Evolutionary conservation across 1,140 invertebrate genomes (phyloP).

Genomic region (Tyrophagus putrescentiae): DNA sequence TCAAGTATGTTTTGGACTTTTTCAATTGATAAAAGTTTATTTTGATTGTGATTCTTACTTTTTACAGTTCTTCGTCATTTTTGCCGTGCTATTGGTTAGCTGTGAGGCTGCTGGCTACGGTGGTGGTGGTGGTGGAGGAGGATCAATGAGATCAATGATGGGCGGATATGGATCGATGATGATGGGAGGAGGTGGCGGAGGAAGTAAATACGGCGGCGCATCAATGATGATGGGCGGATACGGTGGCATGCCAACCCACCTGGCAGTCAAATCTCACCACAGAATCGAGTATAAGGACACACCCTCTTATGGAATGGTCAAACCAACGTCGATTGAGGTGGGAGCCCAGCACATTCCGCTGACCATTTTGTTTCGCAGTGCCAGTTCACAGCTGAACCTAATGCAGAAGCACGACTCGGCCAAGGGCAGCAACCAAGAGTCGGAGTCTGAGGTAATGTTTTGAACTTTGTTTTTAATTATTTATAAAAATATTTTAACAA

Average conservation of each 20-base stretch:
- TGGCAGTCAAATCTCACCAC: neutral
- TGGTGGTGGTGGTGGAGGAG: too few species aligned
- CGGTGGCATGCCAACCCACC: neutral
- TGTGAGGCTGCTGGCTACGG: too few species aligned
- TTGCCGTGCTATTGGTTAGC: too few species aligned
- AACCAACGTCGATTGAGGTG: slow-evolving; percentile 18
- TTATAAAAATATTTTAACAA: too few species aligned
- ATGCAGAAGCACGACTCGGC: slow-evolving; percentile 7
- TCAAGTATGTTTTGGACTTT: too few species aligned
- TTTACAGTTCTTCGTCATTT: too few species aligned
- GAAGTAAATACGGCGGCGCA: neutral
- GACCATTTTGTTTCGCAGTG: slow-evolving; percentile 18
- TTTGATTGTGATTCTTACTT: too few species aligned
- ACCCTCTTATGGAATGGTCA: slow-evolving; percentile 10
- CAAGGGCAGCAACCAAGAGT: slow-evolving; percentile 1
- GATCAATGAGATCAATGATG: too few species aligned
- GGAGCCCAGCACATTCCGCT: slow-evolving; percentile 9
- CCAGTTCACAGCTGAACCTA: slow-evolving; percentile 12
- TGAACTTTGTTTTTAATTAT: too few species aligned
- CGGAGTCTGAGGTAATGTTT: slow-evolving; percentile 9
- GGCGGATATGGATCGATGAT: too few species aligned
- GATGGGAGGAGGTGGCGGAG: neutral
- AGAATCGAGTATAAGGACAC: slow-evolving; percentile 6
- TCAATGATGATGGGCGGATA: neutral
- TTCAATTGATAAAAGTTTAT: too few species aligned